Percentiles rank a stretch among this genome's conserved stretches.
These are phyloP conservation scores for Charaxes varanes DNA, from an alignment of 1,140 invertebrate species.

Conservation along the genomic window DNA sequence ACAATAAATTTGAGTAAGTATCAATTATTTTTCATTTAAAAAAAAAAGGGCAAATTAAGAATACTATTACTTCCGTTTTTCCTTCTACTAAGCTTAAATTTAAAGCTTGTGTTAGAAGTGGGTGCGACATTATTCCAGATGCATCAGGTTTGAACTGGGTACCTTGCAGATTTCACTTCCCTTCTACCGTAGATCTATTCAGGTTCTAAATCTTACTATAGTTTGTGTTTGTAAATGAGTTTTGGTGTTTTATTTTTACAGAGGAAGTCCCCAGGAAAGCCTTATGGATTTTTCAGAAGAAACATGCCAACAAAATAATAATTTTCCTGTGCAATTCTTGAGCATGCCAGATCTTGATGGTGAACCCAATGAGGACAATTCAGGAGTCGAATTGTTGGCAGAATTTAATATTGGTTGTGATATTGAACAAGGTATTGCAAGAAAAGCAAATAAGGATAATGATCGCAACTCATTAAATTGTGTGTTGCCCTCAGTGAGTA, in stretches of 20 bases:
- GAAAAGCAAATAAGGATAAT: constrained; percentile 28
- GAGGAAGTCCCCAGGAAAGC: constrained; percentile 33
- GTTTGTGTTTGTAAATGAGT: no score
- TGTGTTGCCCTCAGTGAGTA: constrained; percentile 56
- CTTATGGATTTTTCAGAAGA: constrained; percentile 44
- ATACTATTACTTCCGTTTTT: no score
- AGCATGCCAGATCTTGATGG: constrained; percentile 57
- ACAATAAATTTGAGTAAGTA: constrained; percentile 15
- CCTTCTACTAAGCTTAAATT: no score
- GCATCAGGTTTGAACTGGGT: no score
- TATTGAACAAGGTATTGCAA: constrained; percentile 29
- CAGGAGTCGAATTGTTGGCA: constrained; percentile 42
- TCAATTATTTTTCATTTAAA: no score
- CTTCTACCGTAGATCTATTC: no score
- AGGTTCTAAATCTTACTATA: no score
- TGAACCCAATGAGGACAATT: constrained; percentile 30
- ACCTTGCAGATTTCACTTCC: no score
- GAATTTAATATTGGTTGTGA: constrained; percentile 54
- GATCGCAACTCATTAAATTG: constrained; percentile 53
- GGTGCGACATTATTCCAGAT: no score
- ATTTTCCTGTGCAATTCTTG: constrained; percentile 42
- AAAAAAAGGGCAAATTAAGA: no score
- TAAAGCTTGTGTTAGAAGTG: no score
- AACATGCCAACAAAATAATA: constrained; percentile 34
- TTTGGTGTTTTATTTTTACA: constrained; percentile 5